A percentile compares a stretch with the other conserved stretches of the same genome.
These are phyloP conservation scores for Scaptodrosophila latifasciaeformis DNA, from an alignment of 2,888 invertebrate genomes.

Conservation along the genomic window DNA sequence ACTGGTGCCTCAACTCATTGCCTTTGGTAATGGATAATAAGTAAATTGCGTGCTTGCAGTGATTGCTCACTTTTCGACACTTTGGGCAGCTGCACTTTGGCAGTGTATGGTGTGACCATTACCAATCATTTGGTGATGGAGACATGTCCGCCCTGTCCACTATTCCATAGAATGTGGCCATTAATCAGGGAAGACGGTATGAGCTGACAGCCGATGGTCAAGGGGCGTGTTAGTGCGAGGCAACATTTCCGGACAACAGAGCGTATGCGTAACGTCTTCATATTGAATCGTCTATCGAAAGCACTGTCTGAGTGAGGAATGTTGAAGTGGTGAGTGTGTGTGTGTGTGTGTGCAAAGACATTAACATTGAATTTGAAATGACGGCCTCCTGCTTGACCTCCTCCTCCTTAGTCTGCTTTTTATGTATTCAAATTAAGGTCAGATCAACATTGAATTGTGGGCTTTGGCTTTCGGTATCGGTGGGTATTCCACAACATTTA, in stretches of 20 bases:
- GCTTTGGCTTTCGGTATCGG: constrained; percentile 2
- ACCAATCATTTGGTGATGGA: no score
- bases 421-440: constrained; percentile 63
- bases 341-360: no score
- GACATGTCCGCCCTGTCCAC: no score
- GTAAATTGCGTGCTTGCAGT: constrained; percentile 70
- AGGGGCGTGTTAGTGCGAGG: constrained; percentile 43
- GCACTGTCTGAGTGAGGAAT: no score
- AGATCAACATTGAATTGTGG: constrained; percentile 19
- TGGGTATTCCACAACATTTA: no score
- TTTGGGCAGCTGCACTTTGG: constrained; percentile 15
- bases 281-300: constrained; percentile 23
- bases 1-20: constrained; percentile 5
- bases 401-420: no score
- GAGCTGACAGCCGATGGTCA: constrained; percentile 13
- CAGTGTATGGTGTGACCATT: no score
- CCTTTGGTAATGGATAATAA: constrained; percentile 68
- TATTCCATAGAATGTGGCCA: constrained; percentile 42
- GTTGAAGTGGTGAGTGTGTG: no score
- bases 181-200: constrained; percentile 56
- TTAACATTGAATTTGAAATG: constrained; percentile 42
- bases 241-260: constrained; percentile 13
- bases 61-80: constrained; percentile 68
- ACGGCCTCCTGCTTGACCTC: constrained; percentile 32
- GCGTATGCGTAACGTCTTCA: constrained; percentile 41